Conservation (phyloP, 2,888 invertebrate species). For the Homarus gammarus region DNA sequence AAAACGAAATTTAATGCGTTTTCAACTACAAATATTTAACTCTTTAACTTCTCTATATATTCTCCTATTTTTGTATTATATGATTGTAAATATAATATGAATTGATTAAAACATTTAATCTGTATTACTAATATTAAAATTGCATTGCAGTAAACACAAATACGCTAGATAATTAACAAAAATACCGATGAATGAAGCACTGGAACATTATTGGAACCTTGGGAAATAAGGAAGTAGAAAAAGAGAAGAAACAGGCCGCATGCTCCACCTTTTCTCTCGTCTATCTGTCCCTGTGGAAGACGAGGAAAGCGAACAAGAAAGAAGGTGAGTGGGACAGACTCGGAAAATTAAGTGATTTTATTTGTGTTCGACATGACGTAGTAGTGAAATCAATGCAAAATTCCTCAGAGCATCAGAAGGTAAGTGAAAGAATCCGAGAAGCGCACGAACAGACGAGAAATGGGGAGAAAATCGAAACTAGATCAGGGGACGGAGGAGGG, state of each 20-base stretch:
- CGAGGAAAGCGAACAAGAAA: constrained; percentile 71
- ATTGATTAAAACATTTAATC: not conserved
- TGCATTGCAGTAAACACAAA: not conserved
- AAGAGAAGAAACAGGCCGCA: constrained; percentile 65
- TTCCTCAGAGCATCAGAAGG: constrained; percentile 48
- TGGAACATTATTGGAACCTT: constrained; percentile 63
- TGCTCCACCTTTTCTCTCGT: constrained; percentile 73
- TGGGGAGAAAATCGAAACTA: constrained; percentile 56
- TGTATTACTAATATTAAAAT: not conserved
- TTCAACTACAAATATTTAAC: not conserved
- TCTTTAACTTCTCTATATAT: not conserved
- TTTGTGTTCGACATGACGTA: constrained; percentile 50
- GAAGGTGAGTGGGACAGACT: constrained; percentile 71
- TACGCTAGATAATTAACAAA: not conserved
- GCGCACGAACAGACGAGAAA: constrained; percentile 12
- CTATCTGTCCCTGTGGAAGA: constrained; percentile 75
- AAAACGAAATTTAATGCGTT: constrained; percentile 34
- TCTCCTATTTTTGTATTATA: not conserved
- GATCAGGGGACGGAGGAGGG: constrained; percentile 60
- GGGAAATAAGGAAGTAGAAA: constrained; percentile 74
- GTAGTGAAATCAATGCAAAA: constrained; percentile 38
- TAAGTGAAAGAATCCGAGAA: constrained; percentile 33
- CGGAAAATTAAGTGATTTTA: constrained; percentile 66
- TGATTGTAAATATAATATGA: not conserved
- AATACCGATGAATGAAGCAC: not conserved